Evolutionary conservation across 1,140 invertebrate species (phyloP), one percentile per base, ranked within the genome.

Genomic region (Matsumurasca onukii): DNA sequence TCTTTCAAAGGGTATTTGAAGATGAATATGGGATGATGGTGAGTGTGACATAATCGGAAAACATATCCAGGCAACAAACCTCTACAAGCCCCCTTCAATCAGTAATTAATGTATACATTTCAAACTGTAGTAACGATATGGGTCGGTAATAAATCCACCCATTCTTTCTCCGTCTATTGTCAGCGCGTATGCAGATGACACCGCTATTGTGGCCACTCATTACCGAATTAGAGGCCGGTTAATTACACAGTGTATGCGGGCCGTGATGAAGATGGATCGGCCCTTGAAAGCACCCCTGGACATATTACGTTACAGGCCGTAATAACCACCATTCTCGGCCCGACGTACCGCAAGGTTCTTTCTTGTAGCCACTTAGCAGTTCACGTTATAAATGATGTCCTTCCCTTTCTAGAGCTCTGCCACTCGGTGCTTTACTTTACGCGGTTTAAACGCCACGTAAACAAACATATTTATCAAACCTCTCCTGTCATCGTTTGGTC

Each of bases 241-340:
- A 63, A 63, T 63, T 63, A 63, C 29, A 1, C 61, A 2, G 29
- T n/a, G 5, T 20, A 63, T 63, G 61, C 61, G 61, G 61, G 61
- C 9, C n/a, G 15, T 31, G 61, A 63, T 63, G 61, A 63, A 63
- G 61, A 63, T 20, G 29, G 61, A 63, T 63, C 31, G 61, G 17
- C 30, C 61, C 61, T 31, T 63, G 61, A 63, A 63, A 63, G 61
- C 61, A 2, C n/a, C 29, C 61, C 61, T 17, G 29, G n/a, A 63
- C 29, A 63, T 63, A 63, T 63, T 63, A 63, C 34, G 61, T 63
- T 63, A 63, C 51, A 3, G 49, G 5, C 49, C 49, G 22, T 22
- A 52, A 52, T 52, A 52, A 52, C 49, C 12, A 52, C 61, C 61
- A n/a, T n/a, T n/a, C n/a, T n/a, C n/a, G n/a, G n/a, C n/a, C n/a